phyloP scores from a whole-genome alignment of 2,888 invertebrate species.

The Drosophila histrio region DNA sequence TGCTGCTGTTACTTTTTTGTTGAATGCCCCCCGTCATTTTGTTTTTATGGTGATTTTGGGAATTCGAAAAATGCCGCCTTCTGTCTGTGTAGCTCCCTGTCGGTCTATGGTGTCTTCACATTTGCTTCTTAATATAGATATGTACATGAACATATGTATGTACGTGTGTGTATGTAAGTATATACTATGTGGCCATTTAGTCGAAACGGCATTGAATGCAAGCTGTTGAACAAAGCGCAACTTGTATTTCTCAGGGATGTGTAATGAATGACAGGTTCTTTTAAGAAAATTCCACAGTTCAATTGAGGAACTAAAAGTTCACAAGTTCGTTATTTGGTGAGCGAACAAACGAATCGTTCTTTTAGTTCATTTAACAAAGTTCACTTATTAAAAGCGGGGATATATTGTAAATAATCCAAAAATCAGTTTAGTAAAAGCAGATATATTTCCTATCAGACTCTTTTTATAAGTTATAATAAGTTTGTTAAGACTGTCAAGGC shows the following conservation, averaged over 20 bases:
- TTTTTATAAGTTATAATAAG: too few species aligned
- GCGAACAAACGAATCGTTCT: neutral
- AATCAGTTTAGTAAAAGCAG: too few species aligned
- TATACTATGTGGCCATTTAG: neutral
- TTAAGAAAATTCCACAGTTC: too few species aligned
- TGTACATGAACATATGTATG: neutral
- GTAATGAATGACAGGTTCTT: slow-evolving; percentile 54
- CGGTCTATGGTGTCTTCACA: slow-evolving; percentile 49
- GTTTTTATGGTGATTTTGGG: slow-evolving; percentile 66
- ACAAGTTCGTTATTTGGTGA: neutral
- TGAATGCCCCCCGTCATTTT: slow-evolving; percentile 46
- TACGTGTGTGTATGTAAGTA: neutral
- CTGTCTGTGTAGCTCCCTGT: slow-evolving; percentile 34
- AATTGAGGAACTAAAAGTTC: too few species aligned
- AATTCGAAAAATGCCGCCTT: slow-evolving; percentile 71
- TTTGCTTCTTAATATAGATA: slow-evolving; percentile 30
- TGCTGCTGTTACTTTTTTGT: slow-evolving; percentile 27
- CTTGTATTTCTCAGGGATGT: slow-evolving; percentile 7
- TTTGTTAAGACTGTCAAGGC: too few species aligned
- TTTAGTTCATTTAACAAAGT: neutral
- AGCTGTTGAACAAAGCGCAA: slow-evolving; percentile 34
- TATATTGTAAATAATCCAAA: too few species aligned
- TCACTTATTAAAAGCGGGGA: too few species aligned
- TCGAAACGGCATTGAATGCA: slow-evolving; percentile 45
- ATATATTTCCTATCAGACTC: too few species aligned